Conservation (phyloP, 2,888 invertebrate genomes). For the Plebejus anna region DNA sequence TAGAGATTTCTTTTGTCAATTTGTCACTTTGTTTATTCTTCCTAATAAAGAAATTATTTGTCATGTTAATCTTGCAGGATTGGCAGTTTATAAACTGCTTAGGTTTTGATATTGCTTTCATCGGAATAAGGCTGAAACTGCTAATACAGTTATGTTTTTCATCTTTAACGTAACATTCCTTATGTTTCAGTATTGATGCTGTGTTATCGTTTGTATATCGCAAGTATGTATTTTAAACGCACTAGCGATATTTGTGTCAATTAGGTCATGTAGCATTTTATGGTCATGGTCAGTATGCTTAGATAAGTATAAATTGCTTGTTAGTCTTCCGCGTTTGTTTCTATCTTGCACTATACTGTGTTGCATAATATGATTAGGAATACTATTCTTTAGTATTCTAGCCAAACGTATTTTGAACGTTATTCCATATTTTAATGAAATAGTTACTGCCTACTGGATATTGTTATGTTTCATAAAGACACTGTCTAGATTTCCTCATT, state of each 20-base stretch:
- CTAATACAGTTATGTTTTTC: neutral
- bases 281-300: conserved; percentile 38
- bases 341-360: neutral
- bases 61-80: neutral
- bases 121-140: neutral
- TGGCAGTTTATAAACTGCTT: neutral
- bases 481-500: too few species aligned
- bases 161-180: neutral
- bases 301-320: conserved; percentile 23
- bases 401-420: too few species aligned
- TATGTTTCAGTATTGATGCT: neutral
- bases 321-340: conserved; percentile 24
- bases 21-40: too few species aligned
- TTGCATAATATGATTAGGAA: neutral
- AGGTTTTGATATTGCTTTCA: neutral
- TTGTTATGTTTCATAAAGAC: too few species aligned
- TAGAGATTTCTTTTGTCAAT: too few species aligned
- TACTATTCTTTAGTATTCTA: neutral
- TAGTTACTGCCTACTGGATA: too few species aligned
- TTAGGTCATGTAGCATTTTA: conserved; percentile 39
- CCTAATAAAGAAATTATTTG: too few species aligned
- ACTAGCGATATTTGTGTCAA: conserved; percentile 37
- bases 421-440: too few species aligned
- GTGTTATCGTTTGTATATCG: neutral
- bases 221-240: conserved; percentile 27